phyloP scores from a whole-genome alignment of 2,113 vertebrate genomes.

The Antennarius striatus region DNA sequence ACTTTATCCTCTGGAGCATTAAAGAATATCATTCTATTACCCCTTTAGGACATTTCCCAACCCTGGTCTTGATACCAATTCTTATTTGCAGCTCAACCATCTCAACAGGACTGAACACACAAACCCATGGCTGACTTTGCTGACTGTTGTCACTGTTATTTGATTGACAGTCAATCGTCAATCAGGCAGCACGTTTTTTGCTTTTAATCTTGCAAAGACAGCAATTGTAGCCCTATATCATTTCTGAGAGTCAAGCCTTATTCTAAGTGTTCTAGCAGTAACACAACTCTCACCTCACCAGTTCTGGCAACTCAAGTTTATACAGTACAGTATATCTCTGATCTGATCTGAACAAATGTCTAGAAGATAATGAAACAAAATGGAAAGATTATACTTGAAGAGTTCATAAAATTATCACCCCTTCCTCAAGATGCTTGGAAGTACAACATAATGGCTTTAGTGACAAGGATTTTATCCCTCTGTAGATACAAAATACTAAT shows the following conservation, averaged over 20 bases:
- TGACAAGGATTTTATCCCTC: no score
- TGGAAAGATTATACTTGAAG: constrained; percentile 17
- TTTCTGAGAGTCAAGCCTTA: constrained; percentile 11
- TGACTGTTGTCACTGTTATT: constrained; percentile 29
- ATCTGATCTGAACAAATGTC: not conserved
- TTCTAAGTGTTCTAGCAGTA: not conserved
- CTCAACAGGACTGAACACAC: not conserved
- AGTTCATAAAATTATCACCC: not conserved
- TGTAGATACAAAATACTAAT: no score
- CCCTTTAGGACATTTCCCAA: not conserved
- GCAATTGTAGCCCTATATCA: constrained; percentile 26
- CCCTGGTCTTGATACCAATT: constrained; percentile 6
- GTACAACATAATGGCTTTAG: no score
- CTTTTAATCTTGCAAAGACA: constrained; percentile 4
- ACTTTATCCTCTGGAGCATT: no score
- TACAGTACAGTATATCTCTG: not conserved
- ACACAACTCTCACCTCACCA: constrained; percentile 4
- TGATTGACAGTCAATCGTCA: not conserved
- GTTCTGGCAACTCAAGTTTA: not conserved
- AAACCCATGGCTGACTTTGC: constrained; percentile 27
- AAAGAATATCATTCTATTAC: no score
- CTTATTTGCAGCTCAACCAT: constrained; percentile 7
- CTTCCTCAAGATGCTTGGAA: no score
- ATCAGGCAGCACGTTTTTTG: constrained; percentile 10
- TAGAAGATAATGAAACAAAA: not conserved